Base-by-base conservation (phyloP, 2,888 invertebrate species). In the Scaptomyza flava region DNA sequence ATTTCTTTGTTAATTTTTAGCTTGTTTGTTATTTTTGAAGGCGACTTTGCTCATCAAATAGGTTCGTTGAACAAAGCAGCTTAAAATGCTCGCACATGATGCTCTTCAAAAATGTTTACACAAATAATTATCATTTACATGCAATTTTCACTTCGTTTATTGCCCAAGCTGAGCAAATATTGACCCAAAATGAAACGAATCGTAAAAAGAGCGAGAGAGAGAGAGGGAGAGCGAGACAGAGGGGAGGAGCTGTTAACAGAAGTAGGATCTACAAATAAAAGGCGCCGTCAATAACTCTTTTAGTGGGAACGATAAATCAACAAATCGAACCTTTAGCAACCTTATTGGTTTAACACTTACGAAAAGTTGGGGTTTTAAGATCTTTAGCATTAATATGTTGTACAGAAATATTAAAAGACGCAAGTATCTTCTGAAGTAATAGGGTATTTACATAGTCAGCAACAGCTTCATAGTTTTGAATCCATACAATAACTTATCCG, bases 71-170 rank as follows among this genome's bases (percentile, higher is more conserved):
- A 36, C 59, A 41, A 70, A 67, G 75, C 53, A 47, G 67, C 75
- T 59, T 70, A 73, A 41, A 72, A 57, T 66, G 58, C 61, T 62
- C 58, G 54, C 58, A 73, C 38, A 50, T 34, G 50, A 68, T 61
- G 62, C 50, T 57, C 41, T 41, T 17, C 9, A 58, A 50, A 60
- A 56, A 42, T 82, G 77, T 81, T 85, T 79, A 72, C 79, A 77
- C 61, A 79, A 74, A 58, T 78, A 68, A 86, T 82, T 82, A 82
- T 76, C 81, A 77, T 77, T 83, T 66, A 71, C 64, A 71, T 82
- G 86, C 63, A 75, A 82, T 77, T 82, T 77, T 72, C 80, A 72
- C 59, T 63, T 64, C 64, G 56, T 79, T 79, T 72, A 75, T 76
- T 67, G 72, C 60, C 60, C 43, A 47, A 74, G 53, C 79, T 67